Conservation (phyloP, 2,797 vertebrate genomes). For the Champsocephalus esox region DNA sequence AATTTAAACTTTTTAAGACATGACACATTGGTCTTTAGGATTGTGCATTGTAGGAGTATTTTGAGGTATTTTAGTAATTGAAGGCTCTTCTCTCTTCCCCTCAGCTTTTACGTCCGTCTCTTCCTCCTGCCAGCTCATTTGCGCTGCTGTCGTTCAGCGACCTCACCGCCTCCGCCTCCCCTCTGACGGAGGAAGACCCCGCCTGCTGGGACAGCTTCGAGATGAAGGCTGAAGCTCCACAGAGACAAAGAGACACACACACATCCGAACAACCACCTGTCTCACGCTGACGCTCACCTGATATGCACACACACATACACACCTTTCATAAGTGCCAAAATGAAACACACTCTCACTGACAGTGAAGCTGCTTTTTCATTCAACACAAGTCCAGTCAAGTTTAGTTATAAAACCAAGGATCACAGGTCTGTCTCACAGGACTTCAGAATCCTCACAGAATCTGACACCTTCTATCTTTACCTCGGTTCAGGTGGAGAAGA, state of each 20-base stretch:
- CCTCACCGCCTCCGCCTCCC: slow-evolving; percentile 87
- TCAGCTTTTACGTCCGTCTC: slow-evolving; percentile 54
- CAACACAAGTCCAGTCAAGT: slow-evolving; percentile 33
- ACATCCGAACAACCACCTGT: slow-evolving; percentile 33
- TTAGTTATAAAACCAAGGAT: slow-evolving; percentile 46
- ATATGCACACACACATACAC: neutral
- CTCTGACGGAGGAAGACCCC: slow-evolving; percentile 89
- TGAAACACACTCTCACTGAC: slow-evolving; percentile 21
- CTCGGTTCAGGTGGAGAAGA: slow-evolving; percentile 3
- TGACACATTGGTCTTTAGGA: neutral
- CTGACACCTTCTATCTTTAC: slow-evolving; percentile 27
- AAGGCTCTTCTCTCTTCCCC: neutral
- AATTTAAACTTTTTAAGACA: neutral
- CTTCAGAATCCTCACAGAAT: slow-evolving; percentile 20
- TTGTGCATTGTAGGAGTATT: neutral
- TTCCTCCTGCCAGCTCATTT: slow-evolving; percentile 79
- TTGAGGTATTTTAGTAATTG: neutral
- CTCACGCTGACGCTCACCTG: slow-evolving; percentile 37
- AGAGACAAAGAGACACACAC: slow-evolving; percentile 82
- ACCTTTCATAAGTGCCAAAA: slow-evolving; percentile 38
- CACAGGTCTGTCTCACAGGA: slow-evolving; percentile 51
- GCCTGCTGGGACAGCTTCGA: slow-evolving; percentile 92
- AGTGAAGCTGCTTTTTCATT: slow-evolving; percentile 54
- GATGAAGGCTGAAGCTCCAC: slow-evolving; percentile 87
- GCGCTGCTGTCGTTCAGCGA: slow-evolving; percentile 89